phyloP scores from a whole-genome alignment of 2,888 invertebrate genomes.

The Eilema caniola region DNA sequence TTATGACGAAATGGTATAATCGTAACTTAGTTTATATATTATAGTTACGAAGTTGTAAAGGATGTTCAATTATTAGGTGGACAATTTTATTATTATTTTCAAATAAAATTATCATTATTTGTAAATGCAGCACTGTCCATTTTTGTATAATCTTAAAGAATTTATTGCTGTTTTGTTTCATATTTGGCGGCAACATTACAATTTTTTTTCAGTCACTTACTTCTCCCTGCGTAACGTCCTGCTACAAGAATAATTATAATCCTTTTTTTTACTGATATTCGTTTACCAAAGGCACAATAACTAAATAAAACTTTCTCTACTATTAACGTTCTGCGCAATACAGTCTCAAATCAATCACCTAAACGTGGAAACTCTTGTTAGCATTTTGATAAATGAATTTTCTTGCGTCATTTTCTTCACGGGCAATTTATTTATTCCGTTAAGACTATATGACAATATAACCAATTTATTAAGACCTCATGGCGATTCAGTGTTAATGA shows the following conservation, averaged over 20 bases:
- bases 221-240: too few relatives aligned
- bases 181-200: too few relatives aligned
- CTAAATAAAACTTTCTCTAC: slow-evolving; percentile 20
- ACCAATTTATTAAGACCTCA: slow-evolving; percentile 62
- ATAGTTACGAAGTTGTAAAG: not conserved
- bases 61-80: not conserved
- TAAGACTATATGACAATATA: slow-evolving; percentile 69
- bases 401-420: slow-evolving; percentile 82
- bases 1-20: slow-evolving; percentile 17
- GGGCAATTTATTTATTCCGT: slow-evolving; percentile 83
- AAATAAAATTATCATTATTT: not conserved
- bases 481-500: slow-evolving; percentile 18
- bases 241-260: not conserved
- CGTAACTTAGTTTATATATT: not conserved
- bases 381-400: slow-evolving; percentile 83
- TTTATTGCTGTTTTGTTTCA: too few relatives aligned
- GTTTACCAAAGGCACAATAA: not conserved
- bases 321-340: slow-evolving; percentile 37
- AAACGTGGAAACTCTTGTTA: slow-evolving; percentile 59
- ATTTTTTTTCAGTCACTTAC: too few relatives aligned
- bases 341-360: slow-evolving; percentile 63
- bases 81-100: not conserved
- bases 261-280: not conserved
- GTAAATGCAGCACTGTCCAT: too few relatives aligned
- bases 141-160: too few relatives aligned